A percentile compares a stretch with the other conserved stretches of the same genome.
These are phyloP conservation scores for Arctopsyche grandis DNA, from an alignment of 1,140 invertebrate species.

Conservation along the genomic window DNA sequence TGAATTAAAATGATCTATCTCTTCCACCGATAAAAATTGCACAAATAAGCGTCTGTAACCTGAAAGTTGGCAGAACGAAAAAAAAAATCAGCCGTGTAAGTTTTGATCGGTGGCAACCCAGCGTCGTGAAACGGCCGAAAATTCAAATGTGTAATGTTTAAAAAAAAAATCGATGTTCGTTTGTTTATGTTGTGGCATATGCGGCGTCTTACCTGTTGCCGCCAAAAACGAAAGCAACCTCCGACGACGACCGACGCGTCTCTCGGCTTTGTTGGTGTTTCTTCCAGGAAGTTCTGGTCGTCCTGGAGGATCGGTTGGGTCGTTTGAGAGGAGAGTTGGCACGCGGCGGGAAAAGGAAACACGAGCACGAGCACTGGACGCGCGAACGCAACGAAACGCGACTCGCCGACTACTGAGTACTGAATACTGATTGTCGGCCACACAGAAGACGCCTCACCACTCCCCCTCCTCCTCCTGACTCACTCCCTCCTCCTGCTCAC, in stretches of 20 bases:
- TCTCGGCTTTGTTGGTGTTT: neutral
- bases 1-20: too few species aligned
- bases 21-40: too few species aligned
- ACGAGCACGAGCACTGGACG: neutral
- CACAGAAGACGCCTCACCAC: neutral
- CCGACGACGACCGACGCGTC: neutral
- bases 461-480: neutral
- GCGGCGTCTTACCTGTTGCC: conserved; percentile 18
- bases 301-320: neutral
- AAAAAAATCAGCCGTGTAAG: too few species aligned
- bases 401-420: neutral
- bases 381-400: neutral
- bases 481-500: neutral
- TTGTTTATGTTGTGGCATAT: too few species aligned
- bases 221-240: neutral
- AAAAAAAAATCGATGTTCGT: too few species aligned
- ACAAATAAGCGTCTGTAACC: too few species aligned
- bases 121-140: too few species aligned
- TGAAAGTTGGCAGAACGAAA: too few species aligned
- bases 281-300: neutral
- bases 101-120: too few species aligned
- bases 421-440: neutral
- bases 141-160: too few species aligned
- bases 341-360: neutral
- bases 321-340: neutral